These are phyloP conservation scores for Leistus spinibarbis DNA, from an alignment of 2,888 invertebrate genomes.

Conservation along the genomic window DNA sequence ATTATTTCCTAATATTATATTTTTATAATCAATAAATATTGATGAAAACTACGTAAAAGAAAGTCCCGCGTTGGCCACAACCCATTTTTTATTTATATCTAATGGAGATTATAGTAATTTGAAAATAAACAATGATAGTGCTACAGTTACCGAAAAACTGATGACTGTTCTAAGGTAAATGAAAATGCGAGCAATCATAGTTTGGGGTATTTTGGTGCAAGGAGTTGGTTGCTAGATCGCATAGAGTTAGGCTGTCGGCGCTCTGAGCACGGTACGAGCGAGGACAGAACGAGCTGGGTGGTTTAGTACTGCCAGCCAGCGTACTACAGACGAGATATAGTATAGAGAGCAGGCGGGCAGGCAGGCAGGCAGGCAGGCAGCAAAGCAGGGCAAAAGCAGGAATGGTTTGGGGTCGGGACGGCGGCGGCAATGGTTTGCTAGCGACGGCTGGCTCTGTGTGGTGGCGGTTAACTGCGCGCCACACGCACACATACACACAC, in stretches of 20 bases:
- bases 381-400: slow-evolving; percentile 6
- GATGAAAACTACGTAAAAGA: no score
- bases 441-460: slow-evolving; percentile 31
- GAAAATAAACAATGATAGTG: no score
- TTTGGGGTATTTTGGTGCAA: background rate
- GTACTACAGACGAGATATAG: background rate
- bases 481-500: slow-evolving; percentile 5
- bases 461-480: slow-evolving; percentile 42
- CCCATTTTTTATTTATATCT: no score
- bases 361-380: background rate
- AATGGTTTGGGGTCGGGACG: slow-evolving; percentile 1
- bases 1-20: no score
- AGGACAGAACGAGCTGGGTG: slow-evolving; percentile 17
- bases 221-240: background rate
- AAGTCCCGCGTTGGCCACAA: no score
- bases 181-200: background rate
- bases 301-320: background rate
- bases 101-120: no score
- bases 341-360: background rate
- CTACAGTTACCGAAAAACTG: no score
- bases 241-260: slow-evolving; percentile 32
- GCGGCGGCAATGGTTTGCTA: slow-evolving; percentile 7
- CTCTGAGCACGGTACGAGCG: slow-evolving; percentile 25
- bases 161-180: no score
- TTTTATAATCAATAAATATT: no score